These are phyloP conservation scores for Phyllotreta striolata DNA, from an alignment of 2,888 invertebrate species.

Conservation along the genomic window DNA sequence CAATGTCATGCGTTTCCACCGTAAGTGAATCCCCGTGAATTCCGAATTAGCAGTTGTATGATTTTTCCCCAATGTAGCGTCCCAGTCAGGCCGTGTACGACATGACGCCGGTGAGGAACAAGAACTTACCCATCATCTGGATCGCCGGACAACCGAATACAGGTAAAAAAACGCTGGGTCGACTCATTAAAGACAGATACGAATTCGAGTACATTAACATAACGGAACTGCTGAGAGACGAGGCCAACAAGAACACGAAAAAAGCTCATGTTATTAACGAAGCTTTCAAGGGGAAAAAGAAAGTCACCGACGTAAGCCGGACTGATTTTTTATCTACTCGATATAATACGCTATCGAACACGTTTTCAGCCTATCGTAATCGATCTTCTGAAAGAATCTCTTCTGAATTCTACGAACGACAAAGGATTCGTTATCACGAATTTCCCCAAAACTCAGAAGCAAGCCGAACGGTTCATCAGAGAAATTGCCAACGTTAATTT, in stretches of 20 bases:
- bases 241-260: slow-evolving; percentile 63
- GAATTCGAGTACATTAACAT: slow-evolving; percentile 45
- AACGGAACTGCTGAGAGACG: slow-evolving; percentile 63
- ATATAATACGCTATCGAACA: background rate
- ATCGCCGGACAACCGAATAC: slow-evolving; percentile 59
- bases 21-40: slow-evolving; percentile 10
- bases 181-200: slow-evolving; percentile 46
- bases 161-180: slow-evolving; percentile 50
- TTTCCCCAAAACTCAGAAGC: slow-evolving; percentile 65
- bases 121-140: slow-evolving; percentile 64
- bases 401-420: slow-evolving; percentile 61
- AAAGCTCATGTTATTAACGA: slow-evolving; percentile 64
- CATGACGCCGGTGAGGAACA: slow-evolving; percentile 56
- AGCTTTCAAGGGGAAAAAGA: slow-evolving; percentile 61
- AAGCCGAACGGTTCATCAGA: slow-evolving; percentile 54
- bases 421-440: slow-evolving; percentile 67
- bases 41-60: background rate
- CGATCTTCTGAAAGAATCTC: slow-evolving; percentile 67
- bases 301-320: slow-evolving; percentile 51
- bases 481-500: slow-evolving; percentile 55
- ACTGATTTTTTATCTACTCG: background rate
- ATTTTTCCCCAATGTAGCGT: background rate
- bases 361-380: slow-evolving; percentile 63
- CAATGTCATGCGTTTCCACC: slow-evolving; percentile 12
- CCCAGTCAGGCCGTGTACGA: slow-evolving; percentile 46